Conservation (phyloP, 2,113 vertebrate genomes). For the Etheostoma cragini region DNA sequence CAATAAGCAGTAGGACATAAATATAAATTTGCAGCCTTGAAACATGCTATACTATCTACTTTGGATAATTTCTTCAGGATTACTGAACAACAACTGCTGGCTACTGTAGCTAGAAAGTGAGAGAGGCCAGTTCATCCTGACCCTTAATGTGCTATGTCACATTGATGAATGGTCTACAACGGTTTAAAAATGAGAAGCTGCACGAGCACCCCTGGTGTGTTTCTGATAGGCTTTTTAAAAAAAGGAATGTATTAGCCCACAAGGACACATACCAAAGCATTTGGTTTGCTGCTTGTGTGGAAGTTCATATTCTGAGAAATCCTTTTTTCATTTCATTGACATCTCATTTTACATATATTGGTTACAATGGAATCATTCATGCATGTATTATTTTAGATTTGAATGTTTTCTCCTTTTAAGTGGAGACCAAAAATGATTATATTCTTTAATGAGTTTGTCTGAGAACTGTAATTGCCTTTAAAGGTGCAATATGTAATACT, state of each 20-base stretch:
- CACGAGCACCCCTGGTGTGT: not conserved
- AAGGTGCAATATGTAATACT: no score
- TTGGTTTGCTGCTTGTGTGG: not conserved
- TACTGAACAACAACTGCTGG: not conserved
- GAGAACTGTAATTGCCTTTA: conserved; percentile 4
- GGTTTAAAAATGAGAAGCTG: conserved; percentile 1
- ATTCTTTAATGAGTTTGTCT: conserved; percentile 4
- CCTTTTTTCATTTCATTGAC: not conserved
- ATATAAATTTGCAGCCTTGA: conserved; percentile 22
- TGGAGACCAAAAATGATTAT: not conserved
- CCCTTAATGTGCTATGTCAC: conserved; percentile 38
- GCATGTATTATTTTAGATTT: not conserved
- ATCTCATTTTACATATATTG: conserved; percentile 4
- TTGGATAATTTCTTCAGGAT: conserved; percentile 12
- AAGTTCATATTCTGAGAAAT: not conserved
- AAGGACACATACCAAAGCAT: not conserved
- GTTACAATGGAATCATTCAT: not conserved
- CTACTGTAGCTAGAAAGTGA: not conserved
- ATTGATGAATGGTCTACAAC: not conserved
- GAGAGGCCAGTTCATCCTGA: conserved; percentile 41
- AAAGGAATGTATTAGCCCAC: not conserved
- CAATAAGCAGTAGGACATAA: no score
- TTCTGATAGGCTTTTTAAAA: not conserved
- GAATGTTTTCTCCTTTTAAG: not conserved
- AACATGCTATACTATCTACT: not conserved